Evolutionary conservation across 2,888 invertebrate species (phyloP), one percentile per base, ranked within the genome.

Genomic region (Eupithecia vulgata): DNA sequence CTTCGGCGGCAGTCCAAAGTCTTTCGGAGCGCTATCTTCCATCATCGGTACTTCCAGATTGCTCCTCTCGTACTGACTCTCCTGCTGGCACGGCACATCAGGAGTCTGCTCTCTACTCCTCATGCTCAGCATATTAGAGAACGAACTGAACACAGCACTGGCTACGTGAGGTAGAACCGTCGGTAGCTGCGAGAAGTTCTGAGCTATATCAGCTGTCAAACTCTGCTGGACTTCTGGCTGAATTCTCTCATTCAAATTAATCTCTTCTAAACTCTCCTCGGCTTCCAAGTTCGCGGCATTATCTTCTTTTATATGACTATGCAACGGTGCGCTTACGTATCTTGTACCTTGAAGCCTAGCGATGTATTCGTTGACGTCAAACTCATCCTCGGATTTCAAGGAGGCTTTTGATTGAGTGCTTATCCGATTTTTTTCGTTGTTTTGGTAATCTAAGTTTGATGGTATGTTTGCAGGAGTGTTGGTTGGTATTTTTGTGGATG

Each of bases 131-230:
- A 95, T 95, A 80, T 91, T 95, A 0, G 95, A 95, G 78, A 95
- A 95, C 0, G 96, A 96, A 45, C 95, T 95, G 78, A 96, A 95
- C 0, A 96, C 96, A 13, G 95, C 95, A 66, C 95, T 95, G 0
- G 96, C 95, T 5, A 95, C 95, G 70, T 95, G 94, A 0, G 95
- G 95, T 75, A 95, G 78, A 0, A 95, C 95, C 0, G 95, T 91
- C 0, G 95, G 95, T 40, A 95, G 82, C 48, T 96, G 95, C 0
- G 95, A 95, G 64, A 95, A 93, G 72, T 95, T 95, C 83, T 94
- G 94, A 0, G 94, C 94, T n/a, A 95, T 91, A 82, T 94, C 94
- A 0, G 94, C 89, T 0, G 94, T 93, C 1, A 94, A 62, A 79
- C 94, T 92, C 8, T 93, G 65, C 67, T 88, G 90, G 0, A 82